A percentile compares a stretch with the other conserved stretches of the same genome.
phyloP scores from a whole-genome alignment of 23 tunicate genomes.

The Trididemnum clinides region DNA sequence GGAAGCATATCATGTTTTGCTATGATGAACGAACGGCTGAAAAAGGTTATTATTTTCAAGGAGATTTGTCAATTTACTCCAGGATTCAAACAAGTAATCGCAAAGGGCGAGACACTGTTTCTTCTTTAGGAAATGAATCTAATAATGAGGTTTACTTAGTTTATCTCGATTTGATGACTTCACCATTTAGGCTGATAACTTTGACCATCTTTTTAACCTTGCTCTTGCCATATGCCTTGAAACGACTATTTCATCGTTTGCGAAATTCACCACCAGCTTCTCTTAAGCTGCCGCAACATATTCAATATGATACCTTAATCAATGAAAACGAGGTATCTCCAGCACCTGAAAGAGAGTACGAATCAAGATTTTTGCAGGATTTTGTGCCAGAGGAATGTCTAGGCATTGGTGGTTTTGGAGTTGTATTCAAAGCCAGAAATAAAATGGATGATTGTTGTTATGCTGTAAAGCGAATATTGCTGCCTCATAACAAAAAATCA shows the following conservation, averaged over 20 bases:
- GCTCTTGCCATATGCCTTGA: background rate
- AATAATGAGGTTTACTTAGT: background rate
- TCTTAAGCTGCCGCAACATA: background rate
- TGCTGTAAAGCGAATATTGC: constrained; percentile 86
- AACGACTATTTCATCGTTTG: too few relatives aligned
- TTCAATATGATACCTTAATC: background rate
- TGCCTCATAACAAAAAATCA: constrained; percentile 62
- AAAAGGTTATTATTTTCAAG: constrained; percentile 64
- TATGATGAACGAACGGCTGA: background rate
- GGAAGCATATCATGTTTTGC: background rate
- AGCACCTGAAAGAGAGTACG: constrained; percentile 18
- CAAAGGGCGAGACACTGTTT: background rate
- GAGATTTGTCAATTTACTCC: constrained; percentile 39
- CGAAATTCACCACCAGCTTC: background rate
- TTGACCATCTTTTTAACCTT: background rate
- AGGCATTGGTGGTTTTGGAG: constrained; percentile 96
- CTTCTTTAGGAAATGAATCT: background rate
- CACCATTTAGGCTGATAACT: background rate
- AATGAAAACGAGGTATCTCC: background rate
- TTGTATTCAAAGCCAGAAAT: constrained; percentile 86
- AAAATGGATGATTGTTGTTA: constrained; percentile 83
- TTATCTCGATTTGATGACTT: background rate
- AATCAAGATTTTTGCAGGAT: constrained; percentile 86
- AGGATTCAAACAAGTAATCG: constrained; percentile 10
- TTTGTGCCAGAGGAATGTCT: constrained; percentile 78